Evolutionary conservation across 2,797 vertebrate species (phyloP).

Genomic region (Pyrocephalus nanus): DNA sequence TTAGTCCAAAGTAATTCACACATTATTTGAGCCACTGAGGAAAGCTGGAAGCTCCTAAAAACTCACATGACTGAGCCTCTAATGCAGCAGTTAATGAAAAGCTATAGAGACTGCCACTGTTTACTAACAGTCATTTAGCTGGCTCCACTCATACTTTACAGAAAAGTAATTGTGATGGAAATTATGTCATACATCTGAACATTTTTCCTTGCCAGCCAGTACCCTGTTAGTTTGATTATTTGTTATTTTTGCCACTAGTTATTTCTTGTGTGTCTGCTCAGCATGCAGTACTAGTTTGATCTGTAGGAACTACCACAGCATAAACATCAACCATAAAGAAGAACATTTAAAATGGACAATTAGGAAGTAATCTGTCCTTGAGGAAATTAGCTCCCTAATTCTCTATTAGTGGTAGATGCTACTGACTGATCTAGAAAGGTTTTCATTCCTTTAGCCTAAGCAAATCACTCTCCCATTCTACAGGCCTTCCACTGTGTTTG

Average conservation of each 20-base stretch:
- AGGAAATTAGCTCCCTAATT: conserved; percentile 41
- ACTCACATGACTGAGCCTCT: background rate
- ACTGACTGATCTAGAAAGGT: conserved; percentile 1
- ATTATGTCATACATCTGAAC: background rate
- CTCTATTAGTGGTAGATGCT: conserved; percentile 28
- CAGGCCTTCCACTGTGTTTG: background rate
- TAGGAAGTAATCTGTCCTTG: conserved; percentile 49
- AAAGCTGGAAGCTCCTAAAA: conserved; percentile 2
- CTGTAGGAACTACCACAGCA: background rate
- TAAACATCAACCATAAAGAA: conserved; percentile 21
- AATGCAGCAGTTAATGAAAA: background rate
- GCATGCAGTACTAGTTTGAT: background rate
- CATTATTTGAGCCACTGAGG: background rate
- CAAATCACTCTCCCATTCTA: background rate
- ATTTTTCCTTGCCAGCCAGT: background rate
- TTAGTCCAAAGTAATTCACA: background rate
- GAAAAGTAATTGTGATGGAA: conserved; percentile 25
- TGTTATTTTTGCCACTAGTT: background rate
- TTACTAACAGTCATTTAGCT: conserved; percentile 16
- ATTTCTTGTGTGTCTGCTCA: background rate
- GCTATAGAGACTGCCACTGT: background rate
- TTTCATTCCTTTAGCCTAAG: conserved; percentile 15
- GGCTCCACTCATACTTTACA: background rate
- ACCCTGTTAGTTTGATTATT: conserved; percentile 9
- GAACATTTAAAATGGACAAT: conserved; percentile 45